Percentiles rank a stretch among this genome's conserved stretches.
phyloP scores from a whole-genome alignment of 2,113 vertebrate genomes.

The Albula glossodonta region DNA sequence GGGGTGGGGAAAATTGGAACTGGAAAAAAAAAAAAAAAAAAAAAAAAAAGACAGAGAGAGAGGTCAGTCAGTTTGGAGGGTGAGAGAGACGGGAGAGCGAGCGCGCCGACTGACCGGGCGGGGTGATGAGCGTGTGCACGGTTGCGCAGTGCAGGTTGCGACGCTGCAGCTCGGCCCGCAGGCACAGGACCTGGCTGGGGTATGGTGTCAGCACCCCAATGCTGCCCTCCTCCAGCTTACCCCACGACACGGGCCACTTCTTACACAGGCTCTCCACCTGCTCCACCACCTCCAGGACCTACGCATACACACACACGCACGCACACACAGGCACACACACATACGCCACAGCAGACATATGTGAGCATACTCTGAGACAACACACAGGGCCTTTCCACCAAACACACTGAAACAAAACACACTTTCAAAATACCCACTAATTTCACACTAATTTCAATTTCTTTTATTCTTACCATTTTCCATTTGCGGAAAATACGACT shows the following conservation, averaged over 20 bases:
- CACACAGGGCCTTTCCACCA: neutral
- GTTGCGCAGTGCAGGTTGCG: constrained; percentile 19
- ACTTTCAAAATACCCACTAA: neutral
- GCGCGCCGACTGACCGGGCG: constrained; percentile 25
- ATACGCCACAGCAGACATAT: neutral
- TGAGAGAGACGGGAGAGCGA: neutral
- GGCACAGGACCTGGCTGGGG: constrained; percentile 18
- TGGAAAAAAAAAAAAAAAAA: neutral
- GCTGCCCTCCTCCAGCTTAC: constrained; percentile 36
- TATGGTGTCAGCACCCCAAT: constrained; percentile 34
- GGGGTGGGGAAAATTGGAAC: too few relatives aligned
- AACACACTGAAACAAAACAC: neutral
- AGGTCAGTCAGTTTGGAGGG: neutral
- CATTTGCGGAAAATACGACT: neutral
- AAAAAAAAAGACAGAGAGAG: neutral
- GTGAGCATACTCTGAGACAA: neutral
- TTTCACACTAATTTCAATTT: too few relatives aligned
- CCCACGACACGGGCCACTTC: constrained; percentile 39
- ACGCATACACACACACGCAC: neutral
- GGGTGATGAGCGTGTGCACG: constrained; percentile 31
- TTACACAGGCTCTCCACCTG: constrained; percentile 36
- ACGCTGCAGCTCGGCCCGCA: constrained; percentile 24
- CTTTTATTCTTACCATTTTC: too few relatives aligned
- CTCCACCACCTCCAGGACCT: constrained; percentile 36
- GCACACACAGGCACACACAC: neutral